Evolutionary conservation across 2,797 vertebrate genomes (phyloP).

Genomic region (Microcaecilia unicolor): DNA sequence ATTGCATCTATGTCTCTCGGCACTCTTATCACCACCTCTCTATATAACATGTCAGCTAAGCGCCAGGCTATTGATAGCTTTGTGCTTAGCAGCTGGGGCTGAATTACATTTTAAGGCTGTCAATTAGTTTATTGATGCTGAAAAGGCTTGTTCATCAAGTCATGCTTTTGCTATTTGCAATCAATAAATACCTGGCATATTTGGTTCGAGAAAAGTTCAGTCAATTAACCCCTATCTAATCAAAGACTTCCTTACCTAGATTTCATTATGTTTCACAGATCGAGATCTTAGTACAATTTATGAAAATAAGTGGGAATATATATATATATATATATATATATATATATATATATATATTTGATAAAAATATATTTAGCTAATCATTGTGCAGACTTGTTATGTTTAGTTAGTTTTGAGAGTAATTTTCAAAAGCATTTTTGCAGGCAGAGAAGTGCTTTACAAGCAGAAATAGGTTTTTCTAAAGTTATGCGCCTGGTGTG

Average conservation of each 20-base stretch:
- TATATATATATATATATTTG: neutral
- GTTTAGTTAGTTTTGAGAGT: too few species aligned
- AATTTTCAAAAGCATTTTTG: too few species aligned
- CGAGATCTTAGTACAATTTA: neutral
- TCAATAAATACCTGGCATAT: constrained; percentile 12
- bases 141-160: constrained; percentile 24
- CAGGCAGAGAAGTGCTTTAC: too few species aligned
- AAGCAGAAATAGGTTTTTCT: too few species aligned
- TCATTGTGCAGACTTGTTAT: too few species aligned
- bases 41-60: neutral
- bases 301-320: neutral
- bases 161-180: constrained; percentile 3
- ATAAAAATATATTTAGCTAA: too few species aligned
- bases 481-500: too few species aligned
- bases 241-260: neutral
- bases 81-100: neutral
- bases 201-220: constrained; percentile 10
- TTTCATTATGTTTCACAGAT: constrained; percentile 2
- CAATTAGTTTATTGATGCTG: constrained; percentile 18
- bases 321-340: neutral
- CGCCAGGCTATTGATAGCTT: neutral
- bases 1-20: neutral
- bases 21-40: neutral
- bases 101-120: constrained; percentile 20
- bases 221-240: constrained; percentile 24